A percentile compares a stretch with the other conserved stretches of the same genome.
Evolutionary conservation across 2,113 vertebrate species (phyloP).

Genomic region (Lepus americanus): DNA sequence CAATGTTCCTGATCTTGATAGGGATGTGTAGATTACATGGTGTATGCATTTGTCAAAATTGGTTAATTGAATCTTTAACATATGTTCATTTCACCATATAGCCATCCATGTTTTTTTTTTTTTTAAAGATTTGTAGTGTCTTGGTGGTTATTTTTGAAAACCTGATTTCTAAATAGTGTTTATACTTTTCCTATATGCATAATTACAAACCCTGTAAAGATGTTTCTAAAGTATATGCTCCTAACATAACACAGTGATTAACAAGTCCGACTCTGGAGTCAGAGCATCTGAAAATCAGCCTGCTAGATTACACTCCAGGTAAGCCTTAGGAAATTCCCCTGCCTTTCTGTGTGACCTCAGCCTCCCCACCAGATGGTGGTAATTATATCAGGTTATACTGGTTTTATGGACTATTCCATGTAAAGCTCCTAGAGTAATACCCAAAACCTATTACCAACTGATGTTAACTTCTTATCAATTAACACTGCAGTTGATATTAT

Average conservation of each 20-base stretch:
- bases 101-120: no score
- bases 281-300: background rate
- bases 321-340: background rate
- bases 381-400: conserved; percentile 7
- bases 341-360: background rate
- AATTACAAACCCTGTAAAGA: background rate
- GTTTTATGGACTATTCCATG: conserved; percentile 10
- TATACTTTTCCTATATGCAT: background rate
- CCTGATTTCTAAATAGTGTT: background rate
- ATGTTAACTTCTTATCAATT: background rate
- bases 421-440: background rate
- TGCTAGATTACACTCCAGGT: background rate
- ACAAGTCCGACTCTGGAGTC: background rate
- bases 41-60: conserved; percentile 24
- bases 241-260: background rate
- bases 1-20: background rate
- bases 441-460: background rate
- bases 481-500: background rate
- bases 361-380: background rate
- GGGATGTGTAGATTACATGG: background rate
- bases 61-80: background rate
- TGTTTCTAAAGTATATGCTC: background rate
- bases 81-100: background rate
- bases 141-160: conserved; percentile 22
- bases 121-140: background rate